Conservation (phyloP, 2,797 vertebrate species). For the Acanthopagrus latus region DNA sequence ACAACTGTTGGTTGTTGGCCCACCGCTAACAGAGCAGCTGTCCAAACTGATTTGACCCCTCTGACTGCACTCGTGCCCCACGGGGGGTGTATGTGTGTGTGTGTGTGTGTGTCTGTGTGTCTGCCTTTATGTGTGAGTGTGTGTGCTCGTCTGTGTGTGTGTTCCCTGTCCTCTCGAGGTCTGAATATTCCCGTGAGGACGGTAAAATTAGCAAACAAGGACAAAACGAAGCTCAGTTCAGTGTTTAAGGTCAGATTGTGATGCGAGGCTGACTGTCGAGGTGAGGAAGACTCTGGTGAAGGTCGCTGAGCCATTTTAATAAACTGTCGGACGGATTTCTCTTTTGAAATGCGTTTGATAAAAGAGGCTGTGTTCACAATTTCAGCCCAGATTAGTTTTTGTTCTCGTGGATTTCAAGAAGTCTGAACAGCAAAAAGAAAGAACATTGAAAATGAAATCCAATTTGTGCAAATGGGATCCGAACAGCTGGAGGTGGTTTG, state of each 20-base stretch:
- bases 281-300: not conserved
- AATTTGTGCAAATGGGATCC: no score
- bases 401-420: no score
- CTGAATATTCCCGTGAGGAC: constrained; percentile 33
- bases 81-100: not conserved
- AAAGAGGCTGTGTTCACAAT: not conserved
- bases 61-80: constrained; percentile 66
- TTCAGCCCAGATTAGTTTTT: no score
- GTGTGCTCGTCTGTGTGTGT: not conserved
- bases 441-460: no score
- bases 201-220: constrained; percentile 20
- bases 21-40: constrained; percentile 71
- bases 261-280: constrained; percentile 14
- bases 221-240: constrained; percentile 4
- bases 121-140: not conserved
- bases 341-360: not conserved
- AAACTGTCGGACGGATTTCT: not conserved
- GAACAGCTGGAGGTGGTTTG: no score
- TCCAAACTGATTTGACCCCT: constrained; percentile 75
- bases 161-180: constrained; percentile 31
- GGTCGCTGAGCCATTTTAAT: not conserved
- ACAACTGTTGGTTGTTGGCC: constrained; percentile 72
- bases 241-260: constrained; percentile 3
- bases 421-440: no score
- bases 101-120: not conserved